These are phyloP conservation scores for Chionis minor DNA, from an alignment of 2,113 vertebrate species.

Conservation along the genomic window DNA sequence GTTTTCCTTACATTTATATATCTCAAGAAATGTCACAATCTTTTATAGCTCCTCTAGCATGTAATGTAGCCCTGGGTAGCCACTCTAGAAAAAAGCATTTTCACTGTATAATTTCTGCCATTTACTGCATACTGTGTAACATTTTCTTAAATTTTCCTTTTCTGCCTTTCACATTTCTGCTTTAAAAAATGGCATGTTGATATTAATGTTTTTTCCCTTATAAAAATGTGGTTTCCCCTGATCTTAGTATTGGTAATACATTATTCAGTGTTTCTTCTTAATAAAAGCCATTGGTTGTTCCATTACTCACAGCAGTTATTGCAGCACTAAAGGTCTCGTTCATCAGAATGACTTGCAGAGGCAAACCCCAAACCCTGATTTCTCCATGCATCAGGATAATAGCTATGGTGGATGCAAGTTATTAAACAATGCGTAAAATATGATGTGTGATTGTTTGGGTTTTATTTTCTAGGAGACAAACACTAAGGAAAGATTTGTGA, in stretches of 20 bases:
- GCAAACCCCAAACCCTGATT: conserved; percentile 18
- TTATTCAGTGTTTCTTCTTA: conserved; percentile 68
- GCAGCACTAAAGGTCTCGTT: conserved; percentile 34
- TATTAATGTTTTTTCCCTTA: conserved; percentile 44
- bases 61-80: conserved; percentile 15
- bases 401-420: background rate
- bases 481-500: background rate
- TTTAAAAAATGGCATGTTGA: background rate
- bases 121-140: background rate
- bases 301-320: conserved; percentile 61
- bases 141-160: conserved; percentile 4
- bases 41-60: conserved; percentile 13
- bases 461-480: background rate
- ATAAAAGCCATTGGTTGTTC: conserved; percentile 48
- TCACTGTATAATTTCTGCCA: background rate
- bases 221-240: conserved; percentile 44
- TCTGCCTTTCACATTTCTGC: background rate
- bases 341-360: conserved; percentile 39
- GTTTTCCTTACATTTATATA: background rate
- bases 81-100: background rate
- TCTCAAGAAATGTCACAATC: background rate
- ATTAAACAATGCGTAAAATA: background rate
- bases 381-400: background rate
- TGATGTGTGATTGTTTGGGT: background rate
- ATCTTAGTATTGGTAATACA: conserved; percentile 50